Evolutionary conservation across 1,140 invertebrate genomes (phyloP), one percentile per base, ranked within the genome.

Genomic region (Aphidius gifuensis): DNA sequence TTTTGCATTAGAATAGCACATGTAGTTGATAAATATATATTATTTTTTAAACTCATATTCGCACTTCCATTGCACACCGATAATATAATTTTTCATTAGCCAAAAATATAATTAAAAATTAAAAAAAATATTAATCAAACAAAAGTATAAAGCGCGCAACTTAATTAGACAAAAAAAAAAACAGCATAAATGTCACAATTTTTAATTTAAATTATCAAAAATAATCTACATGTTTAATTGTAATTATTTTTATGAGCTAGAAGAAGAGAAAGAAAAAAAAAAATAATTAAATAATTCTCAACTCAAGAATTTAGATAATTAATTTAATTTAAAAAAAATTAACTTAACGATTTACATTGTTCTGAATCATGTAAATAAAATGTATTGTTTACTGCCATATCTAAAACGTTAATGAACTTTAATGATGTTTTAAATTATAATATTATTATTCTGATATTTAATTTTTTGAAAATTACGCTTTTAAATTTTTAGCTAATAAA

Each of bases 371-470:
- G 56, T 68, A 69, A 65, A 73, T 71, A 73, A 64, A 58, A 71
- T 63, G 62, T 63, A 68, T 72, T 69, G 58, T 69, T 72, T 71
- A 73, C 66, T 71, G 68, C 66, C 68, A 71, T 72, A 69, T 58
- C 50, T 68, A 68, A 69, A 64, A 63, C 60, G 66, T 67, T 63
- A 32, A 32, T 32, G 4, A 3, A 32, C 16, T 32, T 32, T 32
- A 32, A 32, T 32, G 23, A 32, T 32, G 61, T 69, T 67, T 66
- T 55, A 57, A 63, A 46, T 64, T 60, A 49, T 60, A 38, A 44
- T 65, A 56, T 23, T 61, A 65, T 69, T 61, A 11, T 53, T 53
- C 8, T 11, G 9, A 9, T 39, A 9, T 58, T 47, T 58, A 16
- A 56, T 55, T n/a, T 47, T 47, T 47, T 47, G 3, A n/a, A 9